A percentile compares a stretch with the other conserved stretches of the same genome.
Evolutionary conservation across 2,888 invertebrate genomes (phyloP).

Genomic region (Rotaria sp.): DNA sequence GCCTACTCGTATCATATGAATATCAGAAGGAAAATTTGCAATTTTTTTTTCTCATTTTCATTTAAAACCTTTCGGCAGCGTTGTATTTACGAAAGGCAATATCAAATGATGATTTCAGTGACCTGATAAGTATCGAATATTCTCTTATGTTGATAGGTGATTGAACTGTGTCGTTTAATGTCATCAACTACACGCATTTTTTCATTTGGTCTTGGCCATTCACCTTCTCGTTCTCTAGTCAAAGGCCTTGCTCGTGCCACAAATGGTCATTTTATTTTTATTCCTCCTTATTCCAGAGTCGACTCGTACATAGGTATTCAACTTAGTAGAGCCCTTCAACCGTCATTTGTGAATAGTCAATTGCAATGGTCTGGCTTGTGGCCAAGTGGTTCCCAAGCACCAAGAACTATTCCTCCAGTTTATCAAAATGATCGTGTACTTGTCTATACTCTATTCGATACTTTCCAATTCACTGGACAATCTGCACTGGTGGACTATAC

Average conservation of each 20-base stretch:
- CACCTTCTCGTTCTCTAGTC: background rate
- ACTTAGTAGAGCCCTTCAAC: background rate
- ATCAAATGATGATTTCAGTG: too few species aligned
- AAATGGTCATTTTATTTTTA: background rate
- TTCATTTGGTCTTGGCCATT: background rate
- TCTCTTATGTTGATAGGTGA: background rate
- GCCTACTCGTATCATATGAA: background rate
- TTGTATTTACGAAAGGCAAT: too few species aligned
- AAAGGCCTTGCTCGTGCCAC: background rate
- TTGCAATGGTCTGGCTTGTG: background rate
- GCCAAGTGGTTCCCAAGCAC: background rate
- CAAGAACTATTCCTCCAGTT: background rate
- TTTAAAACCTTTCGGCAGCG: too few species aligned
- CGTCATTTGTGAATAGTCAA: background rate
- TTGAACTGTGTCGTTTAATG: background rate
- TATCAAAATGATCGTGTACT: background rate
- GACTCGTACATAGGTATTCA: background rate
- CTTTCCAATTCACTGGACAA: background rate
- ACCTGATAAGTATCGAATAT: background rate
- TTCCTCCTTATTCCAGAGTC: background rate
- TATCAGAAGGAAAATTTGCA: background rate
- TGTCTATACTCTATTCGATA: background rate
- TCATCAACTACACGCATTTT: background rate
- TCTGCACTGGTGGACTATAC: background rate
- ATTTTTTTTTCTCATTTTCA: too few species aligned